A percentile compares a stretch with the other conserved stretches of the same genome.
Conservation (phyloP, 2,888 invertebrate genomes). For the Stomorhina lunata region DNA sequence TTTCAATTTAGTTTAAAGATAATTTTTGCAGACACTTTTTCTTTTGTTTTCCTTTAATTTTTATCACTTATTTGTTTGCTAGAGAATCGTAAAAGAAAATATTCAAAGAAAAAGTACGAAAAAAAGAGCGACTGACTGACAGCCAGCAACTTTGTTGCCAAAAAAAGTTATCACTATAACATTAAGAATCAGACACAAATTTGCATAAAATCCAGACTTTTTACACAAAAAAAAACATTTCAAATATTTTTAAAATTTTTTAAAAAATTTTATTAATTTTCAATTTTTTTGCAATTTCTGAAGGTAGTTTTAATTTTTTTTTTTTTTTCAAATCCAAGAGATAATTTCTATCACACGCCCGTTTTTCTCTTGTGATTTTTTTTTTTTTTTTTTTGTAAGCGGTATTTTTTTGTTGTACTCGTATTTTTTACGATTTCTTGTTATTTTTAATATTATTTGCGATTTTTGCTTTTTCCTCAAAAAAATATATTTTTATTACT, state of each 20-base stretch:
- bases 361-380: slow-evolving; percentile 37
- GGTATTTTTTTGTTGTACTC: slow-evolving; percentile 39
- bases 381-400: not conserved
- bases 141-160: not conserved
- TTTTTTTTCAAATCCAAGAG: too few species aligned
- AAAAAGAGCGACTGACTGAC: slow-evolving; percentile 9
- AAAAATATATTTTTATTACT: not conserved
- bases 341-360: slow-evolving; percentile 53
- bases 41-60: not conserved
- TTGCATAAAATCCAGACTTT: slow-evolving; percentile 2
- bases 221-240: too few species aligned
- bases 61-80: not conserved
- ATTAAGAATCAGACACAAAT: not conserved
- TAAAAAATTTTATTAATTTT: too few species aligned
- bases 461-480: not conserved
- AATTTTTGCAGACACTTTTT: not conserved
- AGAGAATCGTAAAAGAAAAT: slow-evolving; percentile 9
- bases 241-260: too few species aligned
- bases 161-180: slow-evolving; percentile 14
- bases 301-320: too few species aligned
- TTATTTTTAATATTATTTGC: not conserved
- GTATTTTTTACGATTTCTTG: slow-evolving; percentile 41
- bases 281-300: too few species aligned
- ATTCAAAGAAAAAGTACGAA: not conserved
- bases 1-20: not conserved